phyloP scores from a whole-genome alignment of 2,113 vertebrate genomes.

The Odobenus rosmarus region DNA sequence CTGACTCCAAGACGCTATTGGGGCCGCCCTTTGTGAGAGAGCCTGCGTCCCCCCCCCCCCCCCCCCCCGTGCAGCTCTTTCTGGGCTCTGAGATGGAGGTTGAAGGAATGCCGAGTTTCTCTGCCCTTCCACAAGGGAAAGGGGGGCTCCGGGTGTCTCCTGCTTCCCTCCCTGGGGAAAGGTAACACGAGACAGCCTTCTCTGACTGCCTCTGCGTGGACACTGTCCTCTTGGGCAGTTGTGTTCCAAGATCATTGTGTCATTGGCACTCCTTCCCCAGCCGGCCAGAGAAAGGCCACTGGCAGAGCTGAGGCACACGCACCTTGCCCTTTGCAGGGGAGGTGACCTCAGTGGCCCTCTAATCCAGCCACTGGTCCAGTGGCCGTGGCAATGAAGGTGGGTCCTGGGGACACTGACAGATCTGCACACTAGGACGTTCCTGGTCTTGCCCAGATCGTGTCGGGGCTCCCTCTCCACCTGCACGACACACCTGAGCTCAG shows the following conservation, averaged over 20 bases:
- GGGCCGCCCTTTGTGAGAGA: background rate
- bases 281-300: rapidly evolving
- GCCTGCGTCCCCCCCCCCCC: background rate
- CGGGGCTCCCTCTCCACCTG: background rate
- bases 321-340: background rate
- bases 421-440: rapidly evolving
- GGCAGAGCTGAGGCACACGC: rapidly evolving
- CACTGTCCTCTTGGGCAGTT: rapidly evolving
- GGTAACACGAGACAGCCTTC: background rate
- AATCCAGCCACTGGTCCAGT: rapidly evolving
- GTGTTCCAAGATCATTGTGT: background rate
- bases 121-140: background rate
- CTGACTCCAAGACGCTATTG: background rate
- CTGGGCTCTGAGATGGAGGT: background rate
- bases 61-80: background rate
- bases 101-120: background rate
- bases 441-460: background rate
- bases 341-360: background rate
- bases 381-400: background rate
- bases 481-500: rapidly evolving
- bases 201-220: rapidly evolving
- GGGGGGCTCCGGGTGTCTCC: too few species aligned
- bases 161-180: background rate
- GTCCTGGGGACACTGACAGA: background rate
- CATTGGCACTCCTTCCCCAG: rapidly evolving